Conservation (phyloP, 2,113 vertebrate genomes). For the Mobula hypostoma region DNA sequence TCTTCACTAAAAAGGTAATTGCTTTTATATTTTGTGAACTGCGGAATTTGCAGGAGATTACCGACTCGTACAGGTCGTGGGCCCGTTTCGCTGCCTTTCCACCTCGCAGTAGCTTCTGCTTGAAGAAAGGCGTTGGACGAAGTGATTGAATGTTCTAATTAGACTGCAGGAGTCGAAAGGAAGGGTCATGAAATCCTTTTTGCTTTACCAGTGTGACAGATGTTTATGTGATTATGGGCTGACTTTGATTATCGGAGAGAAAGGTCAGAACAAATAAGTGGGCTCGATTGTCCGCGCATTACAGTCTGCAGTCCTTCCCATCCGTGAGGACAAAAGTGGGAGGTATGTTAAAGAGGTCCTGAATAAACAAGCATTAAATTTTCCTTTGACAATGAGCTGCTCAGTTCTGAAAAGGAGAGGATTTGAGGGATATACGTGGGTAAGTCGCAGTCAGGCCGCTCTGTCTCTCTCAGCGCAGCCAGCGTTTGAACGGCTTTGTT, state of each 20-base stretch:
- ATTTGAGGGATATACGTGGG: slow-evolving; percentile 39
- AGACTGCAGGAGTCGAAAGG: slow-evolving; percentile 39
- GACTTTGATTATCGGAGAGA: slow-evolving; percentile 52
- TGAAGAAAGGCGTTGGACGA: not conserved
- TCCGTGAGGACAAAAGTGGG: slow-evolving; percentile 52
- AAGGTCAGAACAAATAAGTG: slow-evolving; percentile 64
- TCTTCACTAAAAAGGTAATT: not conserved
- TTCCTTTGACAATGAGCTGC: slow-evolving; percentile 14
- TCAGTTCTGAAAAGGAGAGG: not conserved
- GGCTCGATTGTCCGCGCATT: slow-evolving; percentile 61
- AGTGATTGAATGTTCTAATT: slow-evolving; percentile 37
- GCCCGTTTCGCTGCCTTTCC: not conserved
- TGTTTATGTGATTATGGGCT: slow-evolving; percentile 57
- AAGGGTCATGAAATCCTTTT: slow-evolving; percentile 41
- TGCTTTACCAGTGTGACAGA: slow-evolving; percentile 45
- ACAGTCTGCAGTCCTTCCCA: slow-evolving; percentile 64
- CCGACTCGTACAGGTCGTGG: not conserved
- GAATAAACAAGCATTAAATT: slow-evolving; percentile 36
- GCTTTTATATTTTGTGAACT: not conserved
- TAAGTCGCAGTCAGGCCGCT: slow-evolving; percentile 44
- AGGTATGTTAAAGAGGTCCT: slow-evolving; percentile 50
- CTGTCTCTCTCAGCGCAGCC: slow-evolving; percentile 41
- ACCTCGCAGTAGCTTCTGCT: not conserved
- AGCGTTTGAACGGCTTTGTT: slow-evolving; percentile 51
- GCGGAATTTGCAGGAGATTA: not conserved